Conservation (phyloP, 2,888 invertebrate species). For the Drosophila meridionalis region DNA sequence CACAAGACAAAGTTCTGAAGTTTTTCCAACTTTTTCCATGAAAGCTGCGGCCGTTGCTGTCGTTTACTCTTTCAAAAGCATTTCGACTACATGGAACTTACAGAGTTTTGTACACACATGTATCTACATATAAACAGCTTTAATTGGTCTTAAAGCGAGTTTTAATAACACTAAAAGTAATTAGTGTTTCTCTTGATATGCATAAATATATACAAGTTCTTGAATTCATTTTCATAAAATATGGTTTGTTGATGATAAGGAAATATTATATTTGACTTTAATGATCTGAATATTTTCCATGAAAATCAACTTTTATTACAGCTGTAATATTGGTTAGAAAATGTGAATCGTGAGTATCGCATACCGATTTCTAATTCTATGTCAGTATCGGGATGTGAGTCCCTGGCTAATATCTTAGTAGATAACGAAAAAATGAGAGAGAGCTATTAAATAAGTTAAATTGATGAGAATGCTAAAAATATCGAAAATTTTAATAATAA, state of each 20-base stretch:
- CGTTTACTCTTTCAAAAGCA: background rate
- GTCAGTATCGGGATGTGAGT: too few species aligned
- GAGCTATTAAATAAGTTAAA: too few species aligned
- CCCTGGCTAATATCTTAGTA: too few species aligned
- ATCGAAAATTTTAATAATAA: background rate
- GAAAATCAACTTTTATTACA: too few species aligned
- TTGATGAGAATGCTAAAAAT: background rate
- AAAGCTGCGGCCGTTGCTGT: background rate
- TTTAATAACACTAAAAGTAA: constrained; percentile 1
- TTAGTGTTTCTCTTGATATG: background rate
- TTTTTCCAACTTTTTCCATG: constrained; percentile 33
- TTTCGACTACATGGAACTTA: background rate
- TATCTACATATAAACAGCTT: constrained; percentile 3
- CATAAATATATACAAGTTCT: background rate
- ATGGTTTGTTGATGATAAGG: background rate
- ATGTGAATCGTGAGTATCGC: too few species aligned
- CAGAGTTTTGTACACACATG: background rate
- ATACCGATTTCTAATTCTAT: too few species aligned
- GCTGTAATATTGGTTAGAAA: too few species aligned
- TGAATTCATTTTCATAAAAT: background rate
- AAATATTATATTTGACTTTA: background rate
- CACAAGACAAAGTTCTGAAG: constrained; percentile 41
- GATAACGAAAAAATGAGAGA: too few species aligned
- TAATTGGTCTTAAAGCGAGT: background rate
- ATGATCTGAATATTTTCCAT: too few species aligned